phyloP scores from a whole-genome alignment of 2,888 invertebrate genomes.

The Craniophora ligustri region DNA sequence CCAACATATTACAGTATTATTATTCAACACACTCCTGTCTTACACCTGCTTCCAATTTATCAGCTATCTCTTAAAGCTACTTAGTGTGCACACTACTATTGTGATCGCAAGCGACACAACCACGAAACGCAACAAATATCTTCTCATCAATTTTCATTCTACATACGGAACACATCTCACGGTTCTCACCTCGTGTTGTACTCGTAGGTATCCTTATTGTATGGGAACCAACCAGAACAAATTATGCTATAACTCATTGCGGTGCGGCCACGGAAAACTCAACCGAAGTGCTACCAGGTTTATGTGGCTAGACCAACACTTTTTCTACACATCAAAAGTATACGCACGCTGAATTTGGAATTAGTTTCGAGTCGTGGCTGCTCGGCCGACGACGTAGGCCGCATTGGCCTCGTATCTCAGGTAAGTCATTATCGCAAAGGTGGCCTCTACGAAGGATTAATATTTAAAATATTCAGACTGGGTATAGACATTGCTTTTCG shows the following conservation, averaged over 20 bases:
- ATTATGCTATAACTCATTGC: constrained; percentile 74
- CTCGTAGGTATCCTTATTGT: constrained; percentile 63
- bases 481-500: background rate
- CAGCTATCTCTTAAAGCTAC: no score
- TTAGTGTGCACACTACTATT: background rate
- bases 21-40: no score
- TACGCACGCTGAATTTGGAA: constrained; percentile 52
- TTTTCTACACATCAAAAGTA: constrained; percentile 57
- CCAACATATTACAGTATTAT: no score
- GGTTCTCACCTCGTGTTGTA: constrained; percentile 64
- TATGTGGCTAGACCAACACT: constrained; percentile 54
- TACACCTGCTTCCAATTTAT: no score
- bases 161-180: constrained; percentile 64
- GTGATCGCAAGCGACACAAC: constrained; percentile 23
- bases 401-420: constrained; percentile 28
- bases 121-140: constrained; percentile 59
- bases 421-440: constrained; percentile 30
- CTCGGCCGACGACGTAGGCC: constrained; percentile 5
- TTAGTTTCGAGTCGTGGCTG: constrained; percentile 32
- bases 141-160: constrained; percentile 64
- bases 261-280: constrained; percentile 59
- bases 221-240: constrained; percentile 66
- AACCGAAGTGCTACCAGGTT: constrained; percentile 51
- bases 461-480: constrained; percentile 19
- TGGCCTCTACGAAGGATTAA: constrained; percentile 11